Evolutionary conservation across 2,888 invertebrate genomes (phyloP), one percentile per base, ranked within the genome.

Genomic region (Pedicia rivosa): DNA sequence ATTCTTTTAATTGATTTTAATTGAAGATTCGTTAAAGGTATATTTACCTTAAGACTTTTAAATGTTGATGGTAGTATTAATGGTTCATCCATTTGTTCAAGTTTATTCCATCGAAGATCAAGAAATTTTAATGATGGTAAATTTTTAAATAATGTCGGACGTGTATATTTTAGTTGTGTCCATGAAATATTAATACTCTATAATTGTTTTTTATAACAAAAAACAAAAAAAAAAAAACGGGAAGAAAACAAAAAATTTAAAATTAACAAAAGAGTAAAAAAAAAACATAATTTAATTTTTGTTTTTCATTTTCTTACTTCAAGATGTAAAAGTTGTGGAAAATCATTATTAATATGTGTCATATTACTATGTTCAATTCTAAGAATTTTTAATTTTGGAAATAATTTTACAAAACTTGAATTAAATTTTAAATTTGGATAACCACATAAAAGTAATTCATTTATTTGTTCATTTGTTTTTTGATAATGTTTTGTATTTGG

Each of bases 141-240:
- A 3, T 47, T 47, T 44, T 52, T 54, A 12, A 61, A 60, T 4
- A 57, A 47, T n/a, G 53, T 50, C 1, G 53, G 29, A 9, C 50
- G 50, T 5, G 55, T 47, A n/a, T 52, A 50, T 2, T 51, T 49
- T 8, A 62, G 48, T 44, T 55, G 54, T n/a, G 60, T 60, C 51
- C 54, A 56, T 2, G 60, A 58, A 17, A 62, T 60, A 40, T 61
- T 62, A 2, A 61, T 58, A 6, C 47, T 49, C 53, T 59, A 39
- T 9, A 34, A 33, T 12, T 40, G 40, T 46, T 46, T 16, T 50
- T 51, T 16, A 59, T 43, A n/a, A n/a, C n/a, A n/a, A n/a, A n/a
- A n/a, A n/a, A n/a, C n/a, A 20, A 20, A 20, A 20, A 20, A 20
- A 20, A 20, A 20, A 20, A 5, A 20, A 20, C 20, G 8, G 8